A percentile compares a stretch with the other conserved stretches of the same genome.
Evolutionary conservation across 2,113 vertebrate genomes (phyloP).

Genomic region (Mungos mungo): DNA sequence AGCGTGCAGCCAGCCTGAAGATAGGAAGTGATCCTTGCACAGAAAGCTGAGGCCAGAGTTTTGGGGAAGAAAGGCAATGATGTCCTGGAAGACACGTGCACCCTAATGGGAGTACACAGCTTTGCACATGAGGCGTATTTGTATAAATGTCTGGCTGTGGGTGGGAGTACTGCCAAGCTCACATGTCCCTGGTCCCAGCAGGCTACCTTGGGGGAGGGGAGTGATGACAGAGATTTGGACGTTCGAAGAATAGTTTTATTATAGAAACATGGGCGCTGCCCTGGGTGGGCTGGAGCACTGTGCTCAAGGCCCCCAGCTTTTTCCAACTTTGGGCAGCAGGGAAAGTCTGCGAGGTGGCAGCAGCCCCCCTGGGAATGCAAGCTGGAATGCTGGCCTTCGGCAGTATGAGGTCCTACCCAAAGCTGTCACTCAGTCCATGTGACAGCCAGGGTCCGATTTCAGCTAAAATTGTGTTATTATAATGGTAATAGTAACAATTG

Average conservation of each 20-base stretch:
- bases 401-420: neutral
- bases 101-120: neutral
- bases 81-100: neutral
- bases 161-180: fast-evolving
- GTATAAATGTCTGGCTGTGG: neutral
- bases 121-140: fast-evolving
- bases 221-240: neutral
- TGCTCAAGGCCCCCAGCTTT: neutral
- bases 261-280: neutral
- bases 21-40: neutral
- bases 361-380: fast-evolving
- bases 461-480: neutral
- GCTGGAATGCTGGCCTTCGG: neutral
- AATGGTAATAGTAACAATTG: neutral
- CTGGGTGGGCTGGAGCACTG: neutral
- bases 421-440: neutral
- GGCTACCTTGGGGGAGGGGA: neutral
- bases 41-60: neutral
- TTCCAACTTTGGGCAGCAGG: neutral
- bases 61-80: neutral
- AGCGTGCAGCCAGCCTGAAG: neutral
- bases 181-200: neutral
- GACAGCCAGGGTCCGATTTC: neutral
- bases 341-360: neutral
- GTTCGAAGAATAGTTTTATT: neutral